Evolutionary conservation across 2,113 vertebrate genomes (phyloP).

Genomic region (Phalacrocorax carbo): DNA sequence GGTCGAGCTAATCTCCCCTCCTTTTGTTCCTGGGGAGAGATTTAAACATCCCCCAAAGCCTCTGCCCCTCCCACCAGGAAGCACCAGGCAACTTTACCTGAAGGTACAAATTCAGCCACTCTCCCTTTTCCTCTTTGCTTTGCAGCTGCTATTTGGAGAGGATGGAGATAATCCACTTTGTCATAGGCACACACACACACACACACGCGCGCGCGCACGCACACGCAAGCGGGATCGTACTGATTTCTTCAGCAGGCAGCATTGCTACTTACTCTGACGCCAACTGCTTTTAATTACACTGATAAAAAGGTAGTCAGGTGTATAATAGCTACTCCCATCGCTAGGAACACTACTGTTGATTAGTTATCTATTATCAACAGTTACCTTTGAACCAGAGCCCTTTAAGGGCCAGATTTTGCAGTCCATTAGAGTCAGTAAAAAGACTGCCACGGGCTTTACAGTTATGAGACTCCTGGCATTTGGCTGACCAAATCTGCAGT

Average conservation of each 20-base stretch:
- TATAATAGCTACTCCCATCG: neutral
- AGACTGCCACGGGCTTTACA: fast-evolving
- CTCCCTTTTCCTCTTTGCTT: constrained; percentile 46
- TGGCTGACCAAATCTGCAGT: neutral
- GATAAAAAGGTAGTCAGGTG: neutral
- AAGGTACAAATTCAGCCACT: constrained; percentile 48
- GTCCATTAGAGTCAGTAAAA: neutral
- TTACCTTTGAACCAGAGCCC: neutral
- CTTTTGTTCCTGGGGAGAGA: constrained; percentile 28
- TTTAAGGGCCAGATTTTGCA: neutral
- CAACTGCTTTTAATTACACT: neutral
- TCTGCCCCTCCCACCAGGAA: constrained; percentile 52
- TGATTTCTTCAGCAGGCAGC: neutral
- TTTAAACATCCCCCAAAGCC: neutral
- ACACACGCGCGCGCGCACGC: neutral
- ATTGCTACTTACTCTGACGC: neutral
- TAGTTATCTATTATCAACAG: fast-evolving
- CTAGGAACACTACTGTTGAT: neutral
- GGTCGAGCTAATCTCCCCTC: neutral
- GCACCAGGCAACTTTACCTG: constrained; percentile 32
- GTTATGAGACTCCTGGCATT: neutral
- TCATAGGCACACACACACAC: neutral
- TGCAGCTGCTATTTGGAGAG: constrained; percentile 28
- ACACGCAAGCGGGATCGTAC: neutral
- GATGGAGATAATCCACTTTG: constrained; percentile 54